A percentile compares a stretch with the other conserved stretches of the same genome.
These are phyloP conservation scores for Epistrophe eligans DNA, from an alignment of 2,888 invertebrate genomes.

Conservation along the genomic window DNA sequence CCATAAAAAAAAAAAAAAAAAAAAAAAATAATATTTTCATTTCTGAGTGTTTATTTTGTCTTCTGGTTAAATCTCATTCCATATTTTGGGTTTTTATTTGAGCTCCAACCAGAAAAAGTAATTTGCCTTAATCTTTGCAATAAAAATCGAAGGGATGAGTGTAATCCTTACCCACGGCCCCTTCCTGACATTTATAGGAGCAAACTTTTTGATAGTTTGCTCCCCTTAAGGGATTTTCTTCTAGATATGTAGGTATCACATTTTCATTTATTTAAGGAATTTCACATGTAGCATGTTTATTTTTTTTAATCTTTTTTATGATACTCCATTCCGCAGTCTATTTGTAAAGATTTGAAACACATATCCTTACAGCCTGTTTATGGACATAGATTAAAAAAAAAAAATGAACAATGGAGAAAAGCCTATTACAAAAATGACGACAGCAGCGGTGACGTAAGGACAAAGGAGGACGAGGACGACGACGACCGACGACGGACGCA, in stretches of 20 bases:
- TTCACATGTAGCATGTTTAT: background rate
- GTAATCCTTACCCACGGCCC: background rate
- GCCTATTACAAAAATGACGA: background rate
- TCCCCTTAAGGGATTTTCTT: background rate
- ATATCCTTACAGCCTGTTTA: background rate
- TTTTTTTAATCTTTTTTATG: slow-evolving; percentile 3
- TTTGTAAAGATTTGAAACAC: background rate
- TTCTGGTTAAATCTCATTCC: slow-evolving; percentile 13
- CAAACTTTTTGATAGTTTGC: background rate
- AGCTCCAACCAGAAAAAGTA: slow-evolving; percentile 1
- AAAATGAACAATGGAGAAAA: background rate
- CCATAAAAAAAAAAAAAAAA: background rate
- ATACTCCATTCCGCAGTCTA: background rate
- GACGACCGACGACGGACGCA: too few species aligned
- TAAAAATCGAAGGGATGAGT: background rate
- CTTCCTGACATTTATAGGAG: background rate
- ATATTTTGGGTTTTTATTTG: slow-evolving; percentile 1
- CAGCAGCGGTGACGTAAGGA: background rate
- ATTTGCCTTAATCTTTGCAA: slow-evolving; percentile 20
- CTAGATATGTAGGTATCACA: background rate
- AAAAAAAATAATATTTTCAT: slow-evolving; percentile 9
- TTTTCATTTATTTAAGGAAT: slow-evolving; percentile 20
- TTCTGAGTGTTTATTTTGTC: slow-evolving; percentile 17
- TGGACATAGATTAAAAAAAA: background rate
- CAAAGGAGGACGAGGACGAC: too few species aligned